Base-by-base conservation (phyloP, 2,797 vertebrate genomes). In the Chiroxiphia lanceolata region DNA sequence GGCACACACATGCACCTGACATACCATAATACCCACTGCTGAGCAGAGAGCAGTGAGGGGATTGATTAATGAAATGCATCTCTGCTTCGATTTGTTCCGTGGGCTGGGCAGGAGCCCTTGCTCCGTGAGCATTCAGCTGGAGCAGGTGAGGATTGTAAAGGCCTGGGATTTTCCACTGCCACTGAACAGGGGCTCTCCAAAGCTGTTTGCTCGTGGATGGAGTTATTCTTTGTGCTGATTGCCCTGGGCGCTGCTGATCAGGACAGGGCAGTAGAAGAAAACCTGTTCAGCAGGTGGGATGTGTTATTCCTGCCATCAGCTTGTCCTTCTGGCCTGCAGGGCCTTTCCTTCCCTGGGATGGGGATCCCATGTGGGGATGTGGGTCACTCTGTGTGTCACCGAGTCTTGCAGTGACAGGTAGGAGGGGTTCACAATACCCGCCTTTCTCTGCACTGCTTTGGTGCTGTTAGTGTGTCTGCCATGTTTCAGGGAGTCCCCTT, bases 111-210 rank as follows among this genome's bases (percentile, higher is more conserved):
- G 70, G 72, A 85, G 75, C 36, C 4, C 61, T 94, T 20, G n/a
- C 81, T 70, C 5, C 64, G 90, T 95, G 91, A 94, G 91, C 92
- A 96, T 97, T 93, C 94, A 87, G 83, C 86, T 89, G 65, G 60
- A 84, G 93, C 51, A n/a, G 47, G 50, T 11, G 40, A 79, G 54
- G 71, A 36, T 72, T 91, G 29, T 21, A 80, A 79, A 84, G 33
- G n/a, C 68, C 51, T 87, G 27, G 7, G 3, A 74, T 76, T 68
- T 53, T 18, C 11, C 12, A 27, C 26, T 85, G 51, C 40, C 1
- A 1, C 36, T 42, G 38, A 84, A 59, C 19, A 10, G 4, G 1
- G 31, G 69, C 50, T 67, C 0, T 76, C 71, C 59, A 29, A 63
- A 83, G 54, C 90, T 91, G 89, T 68, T 80, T 72, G 29, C 3